Percentiles rank a stretch among this genome's conserved stretches.
phyloP scores from a whole-genome alignment of 2,113 vertebrate genomes.

The Coracopsis vasa region DNA sequence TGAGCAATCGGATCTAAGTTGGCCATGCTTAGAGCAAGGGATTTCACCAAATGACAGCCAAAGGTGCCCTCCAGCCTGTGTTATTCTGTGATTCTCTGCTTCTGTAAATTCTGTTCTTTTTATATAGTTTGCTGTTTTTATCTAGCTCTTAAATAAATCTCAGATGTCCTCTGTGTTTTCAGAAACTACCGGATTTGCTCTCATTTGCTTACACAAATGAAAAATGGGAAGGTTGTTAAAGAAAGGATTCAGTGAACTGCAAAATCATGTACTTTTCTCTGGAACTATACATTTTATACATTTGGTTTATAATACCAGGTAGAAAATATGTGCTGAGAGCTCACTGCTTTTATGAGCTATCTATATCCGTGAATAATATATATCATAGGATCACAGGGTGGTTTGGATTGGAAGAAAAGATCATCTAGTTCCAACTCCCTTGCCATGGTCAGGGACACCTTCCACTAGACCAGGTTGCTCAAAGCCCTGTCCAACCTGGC shows the following conservation, averaged over 20 bases:
- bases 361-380: constrained; percentile 33
- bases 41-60: background rate
- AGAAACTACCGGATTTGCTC: background rate
- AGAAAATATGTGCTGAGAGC: constrained; percentile 13
- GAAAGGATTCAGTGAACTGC: constrained; percentile 30
- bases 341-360: constrained; percentile 27
- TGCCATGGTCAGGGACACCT: background rate
- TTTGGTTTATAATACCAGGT: constrained; percentile 5
- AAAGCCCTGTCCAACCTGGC: background rate
- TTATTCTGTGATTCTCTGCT: background rate
- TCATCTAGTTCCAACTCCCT: background rate
- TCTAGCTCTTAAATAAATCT: background rate
- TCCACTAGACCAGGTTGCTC: background rate
- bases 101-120: background rate
- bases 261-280: constrained; percentile 40
- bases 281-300: constrained; percentile 15
- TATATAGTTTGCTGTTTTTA: background rate
- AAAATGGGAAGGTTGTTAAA: constrained; percentile 8
- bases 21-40: rapidly evolving
- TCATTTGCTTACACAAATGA: background rate
- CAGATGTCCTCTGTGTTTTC: background rate
- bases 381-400: background rate
- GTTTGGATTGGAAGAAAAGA: background rate
- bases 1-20: background rate
- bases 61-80: background rate